These are phyloP conservation scores for Ctenopoma kingsleyae DNA, from an alignment of 2,797 vertebrate species.

Conservation along the genomic window DNA sequence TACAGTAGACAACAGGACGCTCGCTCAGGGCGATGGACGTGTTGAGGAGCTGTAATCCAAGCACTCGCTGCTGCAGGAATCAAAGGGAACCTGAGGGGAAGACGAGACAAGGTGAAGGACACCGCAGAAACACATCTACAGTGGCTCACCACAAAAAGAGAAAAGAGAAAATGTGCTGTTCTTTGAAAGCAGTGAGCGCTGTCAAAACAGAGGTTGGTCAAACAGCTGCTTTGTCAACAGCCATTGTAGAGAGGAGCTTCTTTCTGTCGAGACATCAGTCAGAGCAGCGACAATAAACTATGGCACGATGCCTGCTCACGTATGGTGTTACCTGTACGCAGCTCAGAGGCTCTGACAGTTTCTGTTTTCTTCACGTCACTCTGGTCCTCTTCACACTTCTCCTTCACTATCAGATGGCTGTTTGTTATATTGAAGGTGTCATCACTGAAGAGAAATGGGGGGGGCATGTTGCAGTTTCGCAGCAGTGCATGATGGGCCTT, in stretches of 20 bases:
- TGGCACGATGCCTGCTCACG: background rate
- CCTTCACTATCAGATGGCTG: slow-evolving; percentile 23
- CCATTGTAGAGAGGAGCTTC: slow-evolving; percentile 30
- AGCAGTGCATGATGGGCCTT: slow-evolving; percentile 24
- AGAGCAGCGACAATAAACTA: slow-evolving; percentile 24
- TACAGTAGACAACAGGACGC: slow-evolving; percentile 50
- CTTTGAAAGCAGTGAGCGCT: slow-evolving; percentile 53
- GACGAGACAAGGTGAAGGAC: slow-evolving; percentile 62
- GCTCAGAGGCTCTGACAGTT: slow-evolving; percentile 41
- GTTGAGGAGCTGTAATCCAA: slow-evolving; percentile 37
- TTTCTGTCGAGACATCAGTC: slow-evolving; percentile 54
- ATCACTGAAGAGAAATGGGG: slow-evolving; percentile 11
- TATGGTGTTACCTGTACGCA: slow-evolving; percentile 1
- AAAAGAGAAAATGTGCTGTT: background rate
- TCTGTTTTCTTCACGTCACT: slow-evolving; percentile 28
- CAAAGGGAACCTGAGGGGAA: slow-evolving; percentile 47
- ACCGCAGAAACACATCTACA: slow-evolving; percentile 17
- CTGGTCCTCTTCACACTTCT: slow-evolving; percentile 1
- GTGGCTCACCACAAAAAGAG: background rate
- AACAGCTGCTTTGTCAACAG: slow-evolving; percentile 64
- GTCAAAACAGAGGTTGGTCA: slow-evolving; percentile 58
- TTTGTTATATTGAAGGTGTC: slow-evolving; percentile 33
- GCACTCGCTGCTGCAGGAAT: slow-evolving; percentile 38
- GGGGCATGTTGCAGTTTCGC: background rate
- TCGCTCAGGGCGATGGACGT: slow-evolving; percentile 57